phyloP scores from a whole-genome alignment of 2,113 vertebrate genomes.

The Microcebus lehilahytsara region DNA sequence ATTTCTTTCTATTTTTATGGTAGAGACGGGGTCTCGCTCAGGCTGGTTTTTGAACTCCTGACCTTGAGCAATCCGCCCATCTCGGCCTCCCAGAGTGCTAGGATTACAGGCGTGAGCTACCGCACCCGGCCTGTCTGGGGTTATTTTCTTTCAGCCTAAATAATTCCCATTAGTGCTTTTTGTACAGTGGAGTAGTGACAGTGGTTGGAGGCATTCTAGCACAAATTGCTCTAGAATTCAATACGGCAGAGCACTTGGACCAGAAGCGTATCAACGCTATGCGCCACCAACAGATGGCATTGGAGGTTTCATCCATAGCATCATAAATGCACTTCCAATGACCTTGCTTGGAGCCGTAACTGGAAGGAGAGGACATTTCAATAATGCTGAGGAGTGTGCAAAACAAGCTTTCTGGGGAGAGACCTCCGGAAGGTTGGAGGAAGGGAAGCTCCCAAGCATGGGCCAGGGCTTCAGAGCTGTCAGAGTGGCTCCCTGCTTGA shows the following conservation, averaged over 20 bases:
- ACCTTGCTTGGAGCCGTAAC: neutral
- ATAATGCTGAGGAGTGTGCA: neutral
- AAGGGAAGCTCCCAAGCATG: neutral
- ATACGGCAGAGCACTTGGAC: neutral
- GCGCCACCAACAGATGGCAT: conserved; percentile 30
- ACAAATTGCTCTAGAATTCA: neutral
- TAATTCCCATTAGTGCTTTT: neutral
- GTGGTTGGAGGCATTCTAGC: neutral
- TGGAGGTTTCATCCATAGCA: neutral
- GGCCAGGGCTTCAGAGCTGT: neutral
- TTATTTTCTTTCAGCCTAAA: neutral
- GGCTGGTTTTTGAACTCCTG: no score
- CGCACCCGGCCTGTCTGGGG: neutral
- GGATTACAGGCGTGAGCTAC: no score
- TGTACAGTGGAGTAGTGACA: neutral
- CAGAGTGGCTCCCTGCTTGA: neutral
- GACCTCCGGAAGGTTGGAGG: neutral
- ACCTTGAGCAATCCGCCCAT: no score
- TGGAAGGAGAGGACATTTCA: conserved; percentile 1
- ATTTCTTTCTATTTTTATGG: no score
- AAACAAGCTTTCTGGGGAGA: neutral
- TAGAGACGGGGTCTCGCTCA: no score
- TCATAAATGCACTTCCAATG: neutral
- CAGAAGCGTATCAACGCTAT: neutral
- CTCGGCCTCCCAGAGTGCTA: no score